Conservation (phyloP, 30 jellyfish, hydroid and myxozoan genomes). For the Aurelia sp. region DNA sequence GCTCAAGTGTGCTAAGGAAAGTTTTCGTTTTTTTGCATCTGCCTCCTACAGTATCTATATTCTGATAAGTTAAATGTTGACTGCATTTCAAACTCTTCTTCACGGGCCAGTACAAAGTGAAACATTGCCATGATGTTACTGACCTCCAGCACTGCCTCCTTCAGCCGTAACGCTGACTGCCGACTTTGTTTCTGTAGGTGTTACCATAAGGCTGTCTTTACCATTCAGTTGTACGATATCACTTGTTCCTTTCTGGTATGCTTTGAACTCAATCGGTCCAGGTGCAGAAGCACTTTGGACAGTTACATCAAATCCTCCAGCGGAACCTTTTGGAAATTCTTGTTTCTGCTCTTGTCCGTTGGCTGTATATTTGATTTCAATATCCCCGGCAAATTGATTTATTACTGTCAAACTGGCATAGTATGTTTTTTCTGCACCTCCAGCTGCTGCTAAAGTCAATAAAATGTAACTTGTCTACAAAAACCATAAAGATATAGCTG, state of each 20-base stretch:
- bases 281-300: conserved; percentile 36
- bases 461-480: too few species aligned
- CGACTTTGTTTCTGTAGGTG: conserved; percentile 32
- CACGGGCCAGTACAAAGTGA: too few species aligned
- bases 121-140: too few species aligned
- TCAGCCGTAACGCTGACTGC: conserved; percentile 1
- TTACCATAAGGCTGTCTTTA: conserved; percentile 1
- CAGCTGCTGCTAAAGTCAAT: too few species aligned
- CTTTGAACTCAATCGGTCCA: conserved; percentile 16
- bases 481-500: too few species aligned
- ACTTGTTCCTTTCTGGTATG: conserved; percentile 55
- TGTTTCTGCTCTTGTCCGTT: conserved; percentile 34
- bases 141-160: background rate
- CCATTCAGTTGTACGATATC: conserved; percentile 40
- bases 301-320: background rate
- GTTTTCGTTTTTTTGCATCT: too few species aligned
- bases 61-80: too few species aligned
- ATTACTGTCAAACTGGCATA: conserved; percentile 34
- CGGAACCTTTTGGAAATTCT: conserved; percentile 15
- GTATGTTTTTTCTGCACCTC: conserved; percentile 25
- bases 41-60: too few species aligned
- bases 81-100: too few species aligned
- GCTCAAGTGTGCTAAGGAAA: too few species aligned
- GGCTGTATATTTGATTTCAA: conserved; percentile 23
- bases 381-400: conserved; percentile 49